These are phyloP conservation scores for Phataginus tricuspis DNA, from an alignment of 2,797 vertebrate species.

Conservation along the genomic window DNA sequence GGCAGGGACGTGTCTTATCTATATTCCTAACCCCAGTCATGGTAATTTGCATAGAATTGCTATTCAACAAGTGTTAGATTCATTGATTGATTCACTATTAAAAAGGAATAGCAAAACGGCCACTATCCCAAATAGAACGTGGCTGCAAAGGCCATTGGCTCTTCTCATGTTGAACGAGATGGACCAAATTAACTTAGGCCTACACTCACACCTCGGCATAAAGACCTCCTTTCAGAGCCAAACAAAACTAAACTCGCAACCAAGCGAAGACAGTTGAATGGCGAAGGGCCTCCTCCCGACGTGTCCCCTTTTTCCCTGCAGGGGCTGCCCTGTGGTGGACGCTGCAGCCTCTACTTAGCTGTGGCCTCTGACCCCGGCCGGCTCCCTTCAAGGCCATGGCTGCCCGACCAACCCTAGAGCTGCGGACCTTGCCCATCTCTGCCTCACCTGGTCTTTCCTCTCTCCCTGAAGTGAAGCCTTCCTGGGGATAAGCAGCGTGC, in stretches of 20 bases:
- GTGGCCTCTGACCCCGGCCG: neutral
- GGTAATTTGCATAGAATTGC: neutral
- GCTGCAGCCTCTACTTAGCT: neutral
- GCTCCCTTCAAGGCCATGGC: neutral
- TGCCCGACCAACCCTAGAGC: neutral
- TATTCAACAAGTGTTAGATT: neutral
- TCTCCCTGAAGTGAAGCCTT: neutral
- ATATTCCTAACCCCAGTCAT: neutral
- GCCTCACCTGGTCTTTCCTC: neutral
- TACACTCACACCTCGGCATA: neutral
- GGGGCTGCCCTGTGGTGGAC: no score
- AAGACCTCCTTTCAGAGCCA: conserved; percentile 27
- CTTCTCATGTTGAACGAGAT: neutral
- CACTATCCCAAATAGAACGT: neutral
- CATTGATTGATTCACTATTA: neutral
- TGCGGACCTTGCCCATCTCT: neutral
- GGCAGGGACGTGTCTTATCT: neutral
- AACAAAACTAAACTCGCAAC: neutral
- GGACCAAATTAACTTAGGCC: neutral
- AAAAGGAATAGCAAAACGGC: neutral
- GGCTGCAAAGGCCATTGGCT: accelerated
- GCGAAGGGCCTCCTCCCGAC: neutral
- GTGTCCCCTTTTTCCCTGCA: neutral
- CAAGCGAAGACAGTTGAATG: neutral
- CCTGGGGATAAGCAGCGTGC: neutral